These are phyloP conservation scores for Hippocampus guttulatus DNA, from an alignment of 2,113 vertebrate species.

Conservation along the genomic window DNA sequence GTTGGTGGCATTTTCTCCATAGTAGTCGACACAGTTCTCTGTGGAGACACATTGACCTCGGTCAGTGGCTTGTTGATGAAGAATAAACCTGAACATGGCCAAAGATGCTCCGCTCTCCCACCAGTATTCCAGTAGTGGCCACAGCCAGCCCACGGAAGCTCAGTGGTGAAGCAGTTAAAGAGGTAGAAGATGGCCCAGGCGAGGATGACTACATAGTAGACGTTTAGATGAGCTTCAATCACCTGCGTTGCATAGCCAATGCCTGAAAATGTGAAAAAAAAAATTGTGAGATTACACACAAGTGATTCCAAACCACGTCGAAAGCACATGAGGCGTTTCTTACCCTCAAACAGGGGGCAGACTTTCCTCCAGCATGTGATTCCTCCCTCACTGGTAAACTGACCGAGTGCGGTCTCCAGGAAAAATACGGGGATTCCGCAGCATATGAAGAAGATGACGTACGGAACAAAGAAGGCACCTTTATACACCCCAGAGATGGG, in stretches of 20 bases:
- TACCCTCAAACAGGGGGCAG: conserved; percentile 97
- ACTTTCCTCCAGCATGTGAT: conserved; percentile 98
- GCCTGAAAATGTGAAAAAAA: conserved; percentile 66
- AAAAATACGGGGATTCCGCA: conserved; percentile 99
- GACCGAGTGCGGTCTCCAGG: conserved; percentile 94
- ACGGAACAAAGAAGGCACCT: conserved; percentile 98
- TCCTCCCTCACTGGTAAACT: conserved; percentile 96
- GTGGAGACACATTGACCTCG: conserved; percentile 25
- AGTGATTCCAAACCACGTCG: background rate
- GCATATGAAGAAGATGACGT: conserved; percentile 96
- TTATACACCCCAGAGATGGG: background rate
- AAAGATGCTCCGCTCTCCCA: conserved; percentile 46
- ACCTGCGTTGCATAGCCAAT: conserved; percentile 98
- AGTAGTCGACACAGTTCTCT: conserved; percentile 94
- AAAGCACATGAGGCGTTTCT: conserved; percentile 9
- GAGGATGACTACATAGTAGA: conserved; percentile 97
- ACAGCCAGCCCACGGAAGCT: conserved; percentile 94
- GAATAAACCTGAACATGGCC: background rate
- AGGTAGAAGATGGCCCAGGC: conserved; percentile 99
- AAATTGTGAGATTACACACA: background rate
- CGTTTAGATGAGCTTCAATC: conserved; percentile 93
- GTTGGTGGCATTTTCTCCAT: conserved; percentile 89
- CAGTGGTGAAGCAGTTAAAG: conserved; percentile 94
- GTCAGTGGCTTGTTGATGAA: background rate
- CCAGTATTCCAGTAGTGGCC: conserved; percentile 98